Evolutionary conservation across 2,113 vertebrate genomes (phyloP).

Genomic region (Heteronetta atricapilla): DNA sequence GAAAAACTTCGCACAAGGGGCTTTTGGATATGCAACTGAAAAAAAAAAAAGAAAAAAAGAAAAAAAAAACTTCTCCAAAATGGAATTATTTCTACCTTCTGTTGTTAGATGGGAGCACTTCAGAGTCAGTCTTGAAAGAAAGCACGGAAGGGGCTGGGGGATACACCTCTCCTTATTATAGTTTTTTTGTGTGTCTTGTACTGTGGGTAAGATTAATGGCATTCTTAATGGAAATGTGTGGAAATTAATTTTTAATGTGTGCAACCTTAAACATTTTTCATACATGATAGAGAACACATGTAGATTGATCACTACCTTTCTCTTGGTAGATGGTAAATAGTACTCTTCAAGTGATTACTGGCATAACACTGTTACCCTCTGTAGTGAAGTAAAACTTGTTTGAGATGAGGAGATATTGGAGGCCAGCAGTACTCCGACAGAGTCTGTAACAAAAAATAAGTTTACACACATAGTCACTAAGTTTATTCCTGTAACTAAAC

Average conservation of each 20-base stretch:
- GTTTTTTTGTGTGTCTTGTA: background rate
- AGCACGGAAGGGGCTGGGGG: background rate
- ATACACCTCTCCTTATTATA: background rate
- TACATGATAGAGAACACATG: background rate
- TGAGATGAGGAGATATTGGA: background rate
- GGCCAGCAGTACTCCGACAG: background rate
- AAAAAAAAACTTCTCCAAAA: background rate
- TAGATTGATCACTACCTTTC: background rate
- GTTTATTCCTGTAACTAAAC: background rate
- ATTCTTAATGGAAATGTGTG: background rate
- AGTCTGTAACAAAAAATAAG: background rate
- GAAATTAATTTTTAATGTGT: background rate
- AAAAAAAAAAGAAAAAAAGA: background rate
- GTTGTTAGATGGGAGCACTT: background rate
- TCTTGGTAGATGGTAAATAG: background rate
- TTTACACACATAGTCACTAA: background rate
- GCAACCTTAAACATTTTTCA: background rate
- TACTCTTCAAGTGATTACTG: background rate
- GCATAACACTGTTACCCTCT: background rate
- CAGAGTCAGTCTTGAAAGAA: background rate
- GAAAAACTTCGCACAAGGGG: background rate
- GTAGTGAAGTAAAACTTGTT: background rate
- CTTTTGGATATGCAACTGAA: background rate
- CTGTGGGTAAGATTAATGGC: background rate
- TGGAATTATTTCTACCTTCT: background rate